Conservation (phyloP, 2,888 invertebrate genomes). For the Lasioglossum malachurum region DNA sequence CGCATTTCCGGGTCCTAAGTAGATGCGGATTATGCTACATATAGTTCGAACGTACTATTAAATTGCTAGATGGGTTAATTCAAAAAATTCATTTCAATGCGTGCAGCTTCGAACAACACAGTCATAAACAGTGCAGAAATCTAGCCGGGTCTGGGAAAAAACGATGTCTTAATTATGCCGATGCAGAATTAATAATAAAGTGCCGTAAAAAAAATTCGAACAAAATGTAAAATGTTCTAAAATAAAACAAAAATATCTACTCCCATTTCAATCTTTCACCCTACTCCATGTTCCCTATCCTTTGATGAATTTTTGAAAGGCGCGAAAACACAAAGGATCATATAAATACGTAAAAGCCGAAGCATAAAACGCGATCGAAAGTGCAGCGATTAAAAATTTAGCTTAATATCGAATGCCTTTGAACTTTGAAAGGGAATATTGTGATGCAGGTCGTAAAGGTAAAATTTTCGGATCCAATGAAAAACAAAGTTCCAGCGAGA, state of each 20-base stretch:
- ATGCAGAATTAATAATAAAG: not conserved
- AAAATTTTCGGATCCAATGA: slow-evolving; percentile 13
- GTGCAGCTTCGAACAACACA: not conserved
- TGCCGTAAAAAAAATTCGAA: not conserved
- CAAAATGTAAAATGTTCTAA: not conserved
- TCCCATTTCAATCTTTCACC: not conserved
- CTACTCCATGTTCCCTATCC: not conserved
- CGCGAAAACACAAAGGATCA: not conserved
- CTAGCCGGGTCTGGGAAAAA: not conserved
- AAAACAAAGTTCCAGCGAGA: not conserved
- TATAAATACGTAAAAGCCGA: slow-evolving; percentile 21
- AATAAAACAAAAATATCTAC: not conserved
- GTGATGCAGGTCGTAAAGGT: not conserved
- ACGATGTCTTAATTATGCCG: not conserved
- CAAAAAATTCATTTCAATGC: not conserved
- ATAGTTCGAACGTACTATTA: not conserved
- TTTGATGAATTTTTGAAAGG: slow-evolving; percentile 9
- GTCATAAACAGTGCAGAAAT: too few species aligned
- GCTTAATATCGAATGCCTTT: not conserved
- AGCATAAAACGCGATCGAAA: slow-evolving; percentile 15
- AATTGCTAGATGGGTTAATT: not conserved
- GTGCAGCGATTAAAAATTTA: slow-evolving; percentile 4
- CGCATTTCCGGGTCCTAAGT: not conserved
- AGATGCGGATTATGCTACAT: not conserved
- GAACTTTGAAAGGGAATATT: slow-evolving; percentile 20